Base-by-base conservation (phyloP, 2,797 vertebrate genomes). In the Ateles fusciceps region DNA sequence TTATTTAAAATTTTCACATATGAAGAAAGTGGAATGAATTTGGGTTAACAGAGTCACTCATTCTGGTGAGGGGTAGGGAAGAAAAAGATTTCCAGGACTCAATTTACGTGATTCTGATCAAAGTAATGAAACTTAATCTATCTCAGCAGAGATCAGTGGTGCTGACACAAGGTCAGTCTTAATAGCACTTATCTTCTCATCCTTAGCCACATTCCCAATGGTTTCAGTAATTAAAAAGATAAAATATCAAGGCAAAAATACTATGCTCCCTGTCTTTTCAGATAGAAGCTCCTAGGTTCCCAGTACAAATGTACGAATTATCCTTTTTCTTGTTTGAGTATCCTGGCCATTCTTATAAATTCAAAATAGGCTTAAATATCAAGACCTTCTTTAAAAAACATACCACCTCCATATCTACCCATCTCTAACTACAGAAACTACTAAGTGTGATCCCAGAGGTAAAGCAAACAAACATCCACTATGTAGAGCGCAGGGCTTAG, bases 31-130 rank as follows among this genome's bases (percentile, higher is more conserved):
- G n/a, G 78, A 88, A 96, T 46, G 75, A 90, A 36, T 95, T 42
- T 89, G 57, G 55, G 75, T 97, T 98, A 97, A 94, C 55, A 98
- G 95, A 98, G 88, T 89, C 94, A 86, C 85, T 92, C 85, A 11
- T 84, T 95, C 81, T 97, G 33, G 78, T 39, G 30, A 85, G 71
- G 57, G 55, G 2, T 89, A 57, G 83, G 46, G 52, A 93, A 95
- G 46, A 94, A 92, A 97, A 89, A 93, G 71, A 83, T 89, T 95
- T 97, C 74, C 44, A 94, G 87, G 97, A 95, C 80, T 92, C 61
- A 86, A 33, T 96, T 85, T 93, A 92, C 46, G 76, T 88, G 68
- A 94, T 84, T 79, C n/a, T 8, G 93, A 36, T 91, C 68, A 87
- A 71, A 85, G 8, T 92, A 86, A 85, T 85, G 39, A 97, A 92